Evolutionary conservation across 2,797 vertebrate genomes (phyloP).

Genomic region (Rousettus madagascariensis): DNA sequence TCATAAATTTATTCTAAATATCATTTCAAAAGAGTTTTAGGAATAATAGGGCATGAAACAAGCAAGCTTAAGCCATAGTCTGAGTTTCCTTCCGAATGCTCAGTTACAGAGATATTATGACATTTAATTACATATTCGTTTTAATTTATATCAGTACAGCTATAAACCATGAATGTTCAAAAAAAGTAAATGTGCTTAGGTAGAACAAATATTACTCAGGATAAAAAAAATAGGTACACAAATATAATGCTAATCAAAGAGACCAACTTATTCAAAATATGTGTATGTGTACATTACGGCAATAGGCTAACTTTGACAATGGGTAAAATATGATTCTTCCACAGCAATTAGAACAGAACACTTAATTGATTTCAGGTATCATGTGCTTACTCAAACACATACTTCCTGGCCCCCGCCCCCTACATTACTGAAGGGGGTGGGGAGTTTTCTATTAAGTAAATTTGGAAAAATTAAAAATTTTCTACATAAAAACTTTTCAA

Average conservation of each 20-base stretch:
- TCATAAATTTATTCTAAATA: neutral
- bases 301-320: neutral
- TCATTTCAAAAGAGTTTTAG: neutral
- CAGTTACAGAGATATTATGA: neutral
- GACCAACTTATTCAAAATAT: neutral
- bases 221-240: neutral
- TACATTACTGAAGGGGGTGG: neutral
- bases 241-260: neutral
- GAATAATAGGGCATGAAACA: neutral
- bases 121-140: constrained; percentile 26
- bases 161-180: neutral
- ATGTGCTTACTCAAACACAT: neutral
- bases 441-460: neutral
- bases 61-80: constrained; percentile 25
- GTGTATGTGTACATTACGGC: neutral
- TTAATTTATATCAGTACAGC: constrained; percentile 24
- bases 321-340: neutral
- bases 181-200: neutral
- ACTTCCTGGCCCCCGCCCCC: rapidly evolving
- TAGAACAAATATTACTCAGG: neutral
- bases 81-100: neutral
- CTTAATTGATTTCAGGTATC: neutral
- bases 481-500: neutral
- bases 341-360: neutral
- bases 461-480: neutral